Base-by-base conservation (phyloP, 2,888 invertebrate genomes). In the Aspidapion aeneum region DNA sequence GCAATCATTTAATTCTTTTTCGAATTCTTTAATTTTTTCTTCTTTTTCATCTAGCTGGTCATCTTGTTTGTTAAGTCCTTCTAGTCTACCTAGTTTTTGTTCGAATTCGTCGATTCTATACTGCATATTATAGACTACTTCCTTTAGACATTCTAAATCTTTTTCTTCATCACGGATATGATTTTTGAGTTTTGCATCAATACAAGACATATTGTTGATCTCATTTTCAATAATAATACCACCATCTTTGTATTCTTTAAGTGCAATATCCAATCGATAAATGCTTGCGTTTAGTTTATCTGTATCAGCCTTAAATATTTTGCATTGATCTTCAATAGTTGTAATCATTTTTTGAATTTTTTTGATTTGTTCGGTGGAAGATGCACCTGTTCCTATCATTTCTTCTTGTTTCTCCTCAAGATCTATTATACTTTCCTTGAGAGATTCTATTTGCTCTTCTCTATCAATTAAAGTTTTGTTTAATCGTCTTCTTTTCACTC, bases 331-430 rank as follows among this genome's bases (percentile, higher is more conserved):
- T 70, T 85, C 83, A 71, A 85, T 85, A 54, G 81, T 82, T 79
- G 84, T 84, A 18, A 88, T 78, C 76, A 89, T 84, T 21, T 84
- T 82, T 72, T 88, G 85, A 5, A 89, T 77, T 70, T 86, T 83
- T 60, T 82, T 84, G 0, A 84, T 81, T 35, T 86, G 80, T 71
- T 87, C 87, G 51, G 83, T 84, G 0, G 86, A 68, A 0, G 69
- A 64, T 56, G 68, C 50, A 7, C 57, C 63, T 80, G 19, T 84
- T 82, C 71, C 85, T 80, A 2, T 82, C 80, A 70, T 84, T 1
- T 84, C 83, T 2, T 78, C 71, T 22, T 85, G 64, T 71, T 85
- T 86, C 2, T 73, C 74, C 71, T 82, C 83, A 17, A 87, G 73
- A 12, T 82, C 65, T 21, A 70, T 67, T 21, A 70, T 67, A 5